phyloP scores from a whole-genome alignment of 1,140 invertebrate species.

The Drosophila willistoni region DNA sequence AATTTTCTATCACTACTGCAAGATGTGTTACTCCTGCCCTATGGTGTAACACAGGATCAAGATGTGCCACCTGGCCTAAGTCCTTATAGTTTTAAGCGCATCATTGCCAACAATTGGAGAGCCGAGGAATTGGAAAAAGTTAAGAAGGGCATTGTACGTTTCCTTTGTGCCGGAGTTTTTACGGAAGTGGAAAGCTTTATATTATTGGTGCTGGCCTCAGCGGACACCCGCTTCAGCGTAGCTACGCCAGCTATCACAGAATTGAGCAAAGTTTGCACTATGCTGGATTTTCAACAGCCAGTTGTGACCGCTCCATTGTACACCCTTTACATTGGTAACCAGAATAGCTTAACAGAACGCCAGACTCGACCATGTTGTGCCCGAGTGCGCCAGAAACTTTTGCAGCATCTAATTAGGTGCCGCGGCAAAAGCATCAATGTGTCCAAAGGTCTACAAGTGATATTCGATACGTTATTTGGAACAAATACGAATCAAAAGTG shows the following conservation, averaged over 20 bases:
- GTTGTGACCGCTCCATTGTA: conserved; percentile 89
- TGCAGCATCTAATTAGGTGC: conserved; percentile 92
- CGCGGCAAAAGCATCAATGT: conserved; percentile 91
- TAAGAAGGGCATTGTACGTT: conserved; percentile 92
- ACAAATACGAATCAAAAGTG: conserved; percentile 92
- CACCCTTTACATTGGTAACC: conserved; percentile 89
- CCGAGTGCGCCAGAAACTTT: conserved; percentile 92
- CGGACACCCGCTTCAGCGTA: conserved; percentile 89
- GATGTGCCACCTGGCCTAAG: conserved; percentile 91
- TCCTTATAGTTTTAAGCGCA: conserved; percentile 90
- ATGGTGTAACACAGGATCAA: conserved; percentile 76
- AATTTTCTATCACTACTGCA: conserved; percentile 91
- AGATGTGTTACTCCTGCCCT: conserved; percentile 93
- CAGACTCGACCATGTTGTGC: conserved; percentile 90
- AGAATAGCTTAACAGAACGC: conserved; percentile 84
- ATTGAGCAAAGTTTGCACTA: conserved; percentile 84
- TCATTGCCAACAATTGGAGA: conserved; percentile 88
- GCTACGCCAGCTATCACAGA: conserved; percentile 81
- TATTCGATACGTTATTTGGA: conserved; percentile 94
- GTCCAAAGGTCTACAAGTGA: conserved; percentile 91
- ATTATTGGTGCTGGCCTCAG: conserved; percentile 92
- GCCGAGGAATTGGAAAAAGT: conserved; percentile 93
- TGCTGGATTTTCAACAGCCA: conserved; percentile 90
- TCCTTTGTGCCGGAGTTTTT: conserved; percentile 91
- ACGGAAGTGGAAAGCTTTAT: conserved; percentile 89